phyloP scores from a whole-genome alignment of 2,888 invertebrate species.

The Hyles lineata region DNA sequence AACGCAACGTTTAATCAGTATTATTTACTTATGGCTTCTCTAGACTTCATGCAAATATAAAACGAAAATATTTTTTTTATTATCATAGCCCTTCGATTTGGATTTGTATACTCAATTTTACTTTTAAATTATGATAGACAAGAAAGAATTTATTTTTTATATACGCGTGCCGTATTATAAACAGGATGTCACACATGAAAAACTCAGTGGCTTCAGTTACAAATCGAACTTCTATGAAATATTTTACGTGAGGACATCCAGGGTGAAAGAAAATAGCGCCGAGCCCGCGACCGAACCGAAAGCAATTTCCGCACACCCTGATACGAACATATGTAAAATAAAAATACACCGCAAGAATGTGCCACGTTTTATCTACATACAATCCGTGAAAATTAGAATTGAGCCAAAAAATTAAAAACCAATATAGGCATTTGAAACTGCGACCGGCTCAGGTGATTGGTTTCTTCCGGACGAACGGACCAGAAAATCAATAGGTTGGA shows the following conservation, averaged over 20 bases:
- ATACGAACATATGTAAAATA: conserved; percentile 5
- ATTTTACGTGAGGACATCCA: not conserved
- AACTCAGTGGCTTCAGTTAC: not conserved
- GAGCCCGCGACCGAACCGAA: not conserved
- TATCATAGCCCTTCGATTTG: too few relatives aligned
- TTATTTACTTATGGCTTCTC: not conserved
- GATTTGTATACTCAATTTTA: too few relatives aligned
- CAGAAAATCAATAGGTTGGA: conserved; percentile 43
- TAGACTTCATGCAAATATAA: too few relatives aligned
- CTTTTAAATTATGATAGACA: too few relatives aligned
- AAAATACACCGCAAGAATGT: conserved; percentile 17
- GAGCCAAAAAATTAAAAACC: conserved; percentile 5
- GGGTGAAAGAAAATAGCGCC: not conserved
- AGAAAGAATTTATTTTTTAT: too few relatives aligned
- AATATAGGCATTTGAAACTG: not conserved
- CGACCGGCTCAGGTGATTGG: conserved; percentile 33
- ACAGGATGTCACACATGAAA: not conserved
- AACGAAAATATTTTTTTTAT: too few relatives aligned
- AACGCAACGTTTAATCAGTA: not conserved
- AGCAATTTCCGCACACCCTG: conserved; percentile 2
- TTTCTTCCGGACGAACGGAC: conserved; percentile 41
- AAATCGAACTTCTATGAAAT: not conserved
- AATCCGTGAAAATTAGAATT: conserved; percentile 8
- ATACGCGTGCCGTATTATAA: too few relatives aligned
- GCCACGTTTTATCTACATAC: conserved; percentile 7